Conservation (phyloP, 2,888 invertebrate genomes). For the Amiota minor region DNA sequence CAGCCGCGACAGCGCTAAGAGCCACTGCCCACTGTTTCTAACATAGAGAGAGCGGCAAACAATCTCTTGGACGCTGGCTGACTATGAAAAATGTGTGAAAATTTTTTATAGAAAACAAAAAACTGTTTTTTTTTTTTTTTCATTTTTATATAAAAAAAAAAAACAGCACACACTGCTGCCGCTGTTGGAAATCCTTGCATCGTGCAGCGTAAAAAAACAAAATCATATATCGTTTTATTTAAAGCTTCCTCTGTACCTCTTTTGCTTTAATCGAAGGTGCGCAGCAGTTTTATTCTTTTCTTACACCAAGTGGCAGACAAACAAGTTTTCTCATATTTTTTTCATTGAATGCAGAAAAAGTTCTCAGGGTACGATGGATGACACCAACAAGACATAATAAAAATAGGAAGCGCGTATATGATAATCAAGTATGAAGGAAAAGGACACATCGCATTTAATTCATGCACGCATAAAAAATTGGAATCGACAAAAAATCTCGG, state of each 20-base stretch:
- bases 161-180: slow-evolving; percentile 5
- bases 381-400: slow-evolving; percentile 60
- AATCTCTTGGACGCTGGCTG: slow-evolving; percentile 45
- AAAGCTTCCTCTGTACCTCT: slow-evolving; percentile 50
- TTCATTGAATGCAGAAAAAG: slow-evolving; percentile 64
- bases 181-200: slow-evolving; percentile 33
- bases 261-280: slow-evolving; percentile 18
- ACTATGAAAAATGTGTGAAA: slow-evolving; percentile 73
- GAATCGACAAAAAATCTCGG: slow-evolving; percentile 45
- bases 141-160: background rate
- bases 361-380: slow-evolving; percentile 68
- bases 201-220: slow-evolving; percentile 39
- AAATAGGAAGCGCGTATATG: slow-evolving; percentile 65
- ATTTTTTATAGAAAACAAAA: slow-evolving; percentile 56
- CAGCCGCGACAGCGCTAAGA: slow-evolving; percentile 41
- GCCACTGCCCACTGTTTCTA: slow-evolving; percentile 58
- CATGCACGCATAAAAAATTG: slow-evolving; percentile 43
- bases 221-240: slow-evolving; percentile 48
- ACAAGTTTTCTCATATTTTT: slow-evolving; percentile 47
- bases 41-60: slow-evolving; percentile 32
- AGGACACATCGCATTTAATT: slow-evolving; percentile 56
- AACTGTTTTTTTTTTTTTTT: background rate
- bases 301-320: slow-evolving; percentile 59
- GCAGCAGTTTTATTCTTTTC: slow-evolving; percentile 34
- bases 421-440: slow-evolving; percentile 58